A percentile compares a stretch with the other conserved stretches of the same genome.
Conservation (phyloP, 2,888 invertebrate species). For the Sesamia inferens region DNA sequence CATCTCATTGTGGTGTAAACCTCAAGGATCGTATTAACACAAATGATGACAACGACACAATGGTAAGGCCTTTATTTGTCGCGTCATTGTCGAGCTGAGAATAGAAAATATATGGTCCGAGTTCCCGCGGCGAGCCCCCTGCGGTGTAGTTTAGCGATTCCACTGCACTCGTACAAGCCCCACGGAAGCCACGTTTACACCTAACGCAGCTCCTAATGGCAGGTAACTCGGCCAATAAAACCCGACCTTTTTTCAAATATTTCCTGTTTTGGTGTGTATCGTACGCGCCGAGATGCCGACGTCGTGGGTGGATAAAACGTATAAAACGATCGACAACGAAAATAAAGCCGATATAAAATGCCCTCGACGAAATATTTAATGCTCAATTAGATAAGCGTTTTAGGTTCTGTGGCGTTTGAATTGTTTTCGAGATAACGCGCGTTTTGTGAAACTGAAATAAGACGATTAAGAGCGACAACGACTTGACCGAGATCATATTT, state of each 20-base stretch:
- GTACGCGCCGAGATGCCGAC: constrained; percentile 84
- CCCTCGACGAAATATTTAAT: constrained; percentile 89
- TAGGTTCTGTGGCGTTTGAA: constrained; percentile 87
- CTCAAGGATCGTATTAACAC: constrained; percentile 90
- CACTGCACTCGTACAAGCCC: constrained; percentile 71
- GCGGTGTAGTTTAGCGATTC: constrained; percentile 83
- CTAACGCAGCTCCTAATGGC: constrained; percentile 88
- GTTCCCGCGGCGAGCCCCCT: constrained; percentile 83
- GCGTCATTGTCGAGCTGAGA: constrained; percentile 84
- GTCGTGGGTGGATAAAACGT: constrained; percentile 89
- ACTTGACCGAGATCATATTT: constrained; percentile 69
- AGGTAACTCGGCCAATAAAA: constrained; percentile 89
- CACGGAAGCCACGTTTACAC: constrained; percentile 89
- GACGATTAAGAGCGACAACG: constrained; percentile 68
- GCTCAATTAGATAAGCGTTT: constrained; percentile 90
- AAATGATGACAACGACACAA: constrained; percentile 89
- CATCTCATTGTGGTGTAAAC: constrained; percentile 88
- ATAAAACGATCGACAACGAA: constrained; percentile 85
- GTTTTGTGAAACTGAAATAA: constrained; percentile 82
- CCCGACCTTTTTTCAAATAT: constrained; percentile 87
- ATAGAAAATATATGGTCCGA: constrained; percentile 87
- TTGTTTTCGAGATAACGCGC: constrained; percentile 84
- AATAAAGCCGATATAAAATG: constrained; percentile 89
- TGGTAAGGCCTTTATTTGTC: constrained; percentile 81
- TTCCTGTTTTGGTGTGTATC: constrained; percentile 87